Percentiles rank a stretch among this genome's conserved stretches.
Evolutionary conservation across 2,888 invertebrate species (phyloP).

Genomic region (Dioctria rufipes): DNA sequence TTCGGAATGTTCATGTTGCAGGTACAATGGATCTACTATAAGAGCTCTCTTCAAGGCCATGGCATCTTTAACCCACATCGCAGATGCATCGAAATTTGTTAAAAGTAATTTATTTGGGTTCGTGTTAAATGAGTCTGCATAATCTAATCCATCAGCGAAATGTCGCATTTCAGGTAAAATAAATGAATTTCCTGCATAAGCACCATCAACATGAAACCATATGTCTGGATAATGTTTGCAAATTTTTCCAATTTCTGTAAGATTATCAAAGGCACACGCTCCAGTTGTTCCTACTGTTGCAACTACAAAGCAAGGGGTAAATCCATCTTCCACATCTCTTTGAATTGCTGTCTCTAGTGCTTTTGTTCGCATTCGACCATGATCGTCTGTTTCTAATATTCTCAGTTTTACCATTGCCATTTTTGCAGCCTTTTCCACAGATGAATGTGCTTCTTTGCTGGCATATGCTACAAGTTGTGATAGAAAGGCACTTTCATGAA

Average conservation of each 20-base stretch:
- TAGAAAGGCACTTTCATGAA: constrained; percentile 80
- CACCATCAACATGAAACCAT: constrained; percentile 93
- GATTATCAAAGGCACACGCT: constrained; percentile 86
- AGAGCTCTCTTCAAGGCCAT: constrained; percentile 85
- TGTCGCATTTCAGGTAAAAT: constrained; percentile 87
- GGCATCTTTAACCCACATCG: constrained; percentile 86
- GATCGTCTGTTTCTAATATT: constrained; percentile 81
- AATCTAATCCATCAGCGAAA: constrained; percentile 78
- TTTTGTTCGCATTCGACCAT: constrained; percentile 77
- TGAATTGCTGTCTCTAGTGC: constrained; percentile 77
- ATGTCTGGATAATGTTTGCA: constrained; percentile 74
- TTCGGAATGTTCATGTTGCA: constrained; percentile 85
- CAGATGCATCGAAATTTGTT: constrained; percentile 88
- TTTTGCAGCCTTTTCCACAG: constrained; percentile 85
- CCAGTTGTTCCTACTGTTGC: constrained; percentile 88
- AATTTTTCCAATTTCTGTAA: constrained; percentile 84
- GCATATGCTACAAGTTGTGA: constrained; percentile 85
- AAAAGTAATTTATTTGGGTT: constrained; percentile 92
- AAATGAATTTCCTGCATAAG: constrained; percentile 89
- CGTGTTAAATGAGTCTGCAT: constrained; percentile 88
- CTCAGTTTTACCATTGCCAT: constrained; percentile 82
- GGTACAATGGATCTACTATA: constrained; percentile 88
- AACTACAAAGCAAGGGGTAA: constrained; percentile 88
- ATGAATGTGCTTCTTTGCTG: constrained; percentile 82
- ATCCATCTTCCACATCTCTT: constrained; percentile 81